Conservation (phyloP, 2,888 invertebrate genomes). For the Andrena minutula region DNA sequence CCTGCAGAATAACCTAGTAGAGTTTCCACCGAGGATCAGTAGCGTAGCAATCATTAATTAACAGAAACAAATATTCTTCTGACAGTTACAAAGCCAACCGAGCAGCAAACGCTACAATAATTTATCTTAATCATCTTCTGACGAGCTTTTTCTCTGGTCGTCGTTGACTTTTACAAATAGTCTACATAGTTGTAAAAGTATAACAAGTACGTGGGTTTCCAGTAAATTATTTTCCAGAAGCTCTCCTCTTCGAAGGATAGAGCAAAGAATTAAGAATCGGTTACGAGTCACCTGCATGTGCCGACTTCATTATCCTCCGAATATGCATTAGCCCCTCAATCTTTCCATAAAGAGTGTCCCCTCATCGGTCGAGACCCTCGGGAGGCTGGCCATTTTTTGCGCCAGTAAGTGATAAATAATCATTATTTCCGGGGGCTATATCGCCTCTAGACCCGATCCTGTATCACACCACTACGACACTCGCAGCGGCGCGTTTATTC, state of each 20-base stretch:
- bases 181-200: not conserved
- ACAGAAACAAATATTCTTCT: not conserved
- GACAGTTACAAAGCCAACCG: not conserved
- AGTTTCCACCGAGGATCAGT: conserved; percentile 44
- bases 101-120: not conserved
- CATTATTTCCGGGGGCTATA: conserved; percentile 30
- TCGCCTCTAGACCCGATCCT: conserved; percentile 36
- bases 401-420: conserved; percentile 30
- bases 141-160: not conserved
- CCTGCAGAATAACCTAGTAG: conserved; percentile 43
- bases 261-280: conserved; percentile 13
- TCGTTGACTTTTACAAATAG: not conserved
- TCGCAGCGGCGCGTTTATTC: conserved; percentile 49
- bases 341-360: not conserved
- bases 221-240: not conserved
- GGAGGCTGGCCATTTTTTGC: not conserved
- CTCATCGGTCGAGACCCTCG: not conserved
- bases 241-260: not conserved
- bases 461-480: conserved; percentile 34
- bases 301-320: conserved; percentile 9
- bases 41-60: conserved; percentile 44
- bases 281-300: not conserved
- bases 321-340: conserved; percentile 25
- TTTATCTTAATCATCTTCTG: not conserved
- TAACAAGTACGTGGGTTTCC: not conserved